Percentiles rank a stretch among this genome's conserved stretches.
These are phyloP conservation scores for Bothrops jararaca DNA, from an alignment of 2,113 vertebrate species.

Conservation along the genomic window DNA sequence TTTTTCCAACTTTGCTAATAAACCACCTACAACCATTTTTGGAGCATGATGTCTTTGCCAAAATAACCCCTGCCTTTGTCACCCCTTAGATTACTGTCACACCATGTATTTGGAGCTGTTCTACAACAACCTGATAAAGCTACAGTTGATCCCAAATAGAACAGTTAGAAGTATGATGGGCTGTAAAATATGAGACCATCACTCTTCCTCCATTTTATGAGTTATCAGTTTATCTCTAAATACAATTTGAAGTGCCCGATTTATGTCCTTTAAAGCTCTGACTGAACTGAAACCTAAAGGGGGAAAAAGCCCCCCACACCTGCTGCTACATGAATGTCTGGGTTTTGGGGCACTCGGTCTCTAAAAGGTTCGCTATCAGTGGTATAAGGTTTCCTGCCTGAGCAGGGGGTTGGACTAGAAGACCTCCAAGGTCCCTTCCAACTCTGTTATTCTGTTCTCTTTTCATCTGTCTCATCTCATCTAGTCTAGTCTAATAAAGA, in stretches of 20 bases:
- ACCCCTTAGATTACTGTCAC: background rate
- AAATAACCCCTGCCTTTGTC: background rate
- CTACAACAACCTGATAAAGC: background rate
- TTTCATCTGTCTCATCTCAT: too few species aligned
- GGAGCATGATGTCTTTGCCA: background rate
- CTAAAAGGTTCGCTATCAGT: too few species aligned
- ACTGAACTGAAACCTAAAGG: background rate
- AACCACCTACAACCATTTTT: background rate
- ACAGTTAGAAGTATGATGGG: background rate
- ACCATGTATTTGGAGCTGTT: background rate
- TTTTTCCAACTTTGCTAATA: background rate
- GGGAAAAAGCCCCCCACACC: background rate
- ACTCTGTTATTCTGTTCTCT: too few species aligned
- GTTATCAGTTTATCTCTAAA: background rate
- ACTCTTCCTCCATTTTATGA: background rate
- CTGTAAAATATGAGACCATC: background rate
- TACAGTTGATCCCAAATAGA: background rate
- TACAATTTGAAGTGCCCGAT: background rate
- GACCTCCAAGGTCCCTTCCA: too few species aligned
- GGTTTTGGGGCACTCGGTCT: too few species aligned
- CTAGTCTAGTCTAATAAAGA: too few species aligned
- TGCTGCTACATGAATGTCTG: background rate
- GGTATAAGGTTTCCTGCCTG: too few species aligned
- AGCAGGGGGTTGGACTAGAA: too few species aligned
- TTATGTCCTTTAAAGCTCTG: background rate